Evolutionary conservation across 2,797 vertebrate genomes (phyloP), one percentile per base, ranked within the genome.

Genomic region (Prionace glauca): DNA sequence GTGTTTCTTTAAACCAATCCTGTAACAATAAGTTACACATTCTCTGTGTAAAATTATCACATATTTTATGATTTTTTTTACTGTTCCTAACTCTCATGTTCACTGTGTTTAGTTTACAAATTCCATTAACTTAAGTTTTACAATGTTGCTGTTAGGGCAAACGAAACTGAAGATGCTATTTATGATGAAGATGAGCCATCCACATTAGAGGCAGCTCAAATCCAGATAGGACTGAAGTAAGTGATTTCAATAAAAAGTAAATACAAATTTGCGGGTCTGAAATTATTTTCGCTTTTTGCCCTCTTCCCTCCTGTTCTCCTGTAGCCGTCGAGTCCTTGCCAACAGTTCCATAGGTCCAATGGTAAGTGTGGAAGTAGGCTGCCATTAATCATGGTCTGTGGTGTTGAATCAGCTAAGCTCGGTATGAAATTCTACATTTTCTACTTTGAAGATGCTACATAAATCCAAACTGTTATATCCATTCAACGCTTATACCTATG

Each of bases 161-260:
- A 96, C 96, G 98, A 97, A 96, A 96, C 95, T 0, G 98, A 98
- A 96, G 98, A 98, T 29, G 1, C 60, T 41, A 56, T 96, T 0
- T 98, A 96, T 74, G 95, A 96, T 62, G 98, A 98, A 96, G 97
- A 98, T 72, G 98, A 98, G 20, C 12, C 92, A 12, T 45, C 96
- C 16, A 0, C 95, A 36, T 77, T 97, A 77, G 98, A 98, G 95
- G 96, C 97, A n/a, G 97, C 97, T 96, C 98, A 98, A 96, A 97
- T 98, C 96, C 98, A 98, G 96, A 96, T 97, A 96, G 97, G 97
- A 96, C 97, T 98, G 95, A 98, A 98, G 98, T 98, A 96, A 96
- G 96, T 69, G 12, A 24, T 0, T 20, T 71, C 50, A 91, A 36
- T 14, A 90, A 16, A 14, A 62, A 91, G 22, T 7, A n/a, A n/a